Evolutionary conservation across 2,888 invertebrate species (phyloP), one percentile per base, ranked within the genome.

Genomic region (Tiliacea aurago): DNA sequence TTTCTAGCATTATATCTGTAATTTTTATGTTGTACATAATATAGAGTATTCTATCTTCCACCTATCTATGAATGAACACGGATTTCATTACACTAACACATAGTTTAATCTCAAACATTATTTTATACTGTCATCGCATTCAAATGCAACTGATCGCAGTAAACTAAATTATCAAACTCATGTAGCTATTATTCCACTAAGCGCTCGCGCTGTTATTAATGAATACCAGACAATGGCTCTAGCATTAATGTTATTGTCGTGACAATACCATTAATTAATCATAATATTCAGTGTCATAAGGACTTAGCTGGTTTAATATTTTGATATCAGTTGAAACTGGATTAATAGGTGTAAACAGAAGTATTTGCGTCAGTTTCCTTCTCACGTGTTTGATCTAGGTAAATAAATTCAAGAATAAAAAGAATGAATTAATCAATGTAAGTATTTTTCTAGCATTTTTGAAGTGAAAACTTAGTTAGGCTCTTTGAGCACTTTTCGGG

Each of bases 211-310:
- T 68, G 55, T 72, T 73, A 83, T 83, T 76, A 84, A 85, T 84
- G 64, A 70, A 59, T 53, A 65, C 47, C 62, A 58, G 59, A 80
- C 84, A 74, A 83, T 81, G 63, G 58, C 65, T 45, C 51, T 70
- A 65, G 59, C 28, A 83, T 77, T 85, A 79, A 75, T 76, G 70
- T 77, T 51, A 68, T 67, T 55, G 64, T 63, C 43, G n/a, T 23
- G 33, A 76, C 81, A 71, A 73, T 73, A 47, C 33, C 47, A 55
- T 69, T 70, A 61, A 84, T 85, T 76, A 78, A 76, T 85, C 75
- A 78, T 55, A 56, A 72, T 58, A 64, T 59, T 76, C 56, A 70
- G 61, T 63, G 51, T 66, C 73, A 47, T 55, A 63, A n/a, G 45
- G 47, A 47, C 49, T 59, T 49, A 43, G 61, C 58, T 23, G 65